Evolutionary conservation across 2,797 vertebrate species (phyloP), one percentile per base, ranked within the genome.

Genomic region (Syndactyla subalaris): DNA sequence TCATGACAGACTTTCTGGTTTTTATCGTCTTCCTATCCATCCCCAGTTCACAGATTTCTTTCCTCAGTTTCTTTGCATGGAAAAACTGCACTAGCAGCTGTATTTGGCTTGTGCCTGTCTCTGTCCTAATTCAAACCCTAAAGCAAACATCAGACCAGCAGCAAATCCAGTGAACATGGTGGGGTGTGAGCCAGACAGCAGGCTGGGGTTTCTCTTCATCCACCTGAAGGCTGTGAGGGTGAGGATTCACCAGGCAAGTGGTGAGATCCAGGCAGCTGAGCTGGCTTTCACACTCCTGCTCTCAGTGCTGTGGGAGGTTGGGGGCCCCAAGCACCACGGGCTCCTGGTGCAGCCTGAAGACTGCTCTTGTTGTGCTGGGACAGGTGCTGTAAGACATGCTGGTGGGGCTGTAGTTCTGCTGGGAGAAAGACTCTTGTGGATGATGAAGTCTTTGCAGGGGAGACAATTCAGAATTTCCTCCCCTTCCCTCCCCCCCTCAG

Each of bases 261-360:
- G 30, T 79, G 61, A 76, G 43, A 41, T 62, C 8, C 43, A 76
- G n/a, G 36, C 49, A 29, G 0, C 46, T 2, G 0, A 67, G 51
- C 61, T 1, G 1, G 23, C 39, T 34, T 45, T 73, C 9, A 16
- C 24, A 29, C 24, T 71, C 6, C 12, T 1, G 0, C 6, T 36
- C n/a, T 26, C 62, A 5, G 26, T 13, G 10, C 36, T 36, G 48
- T 3, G 0, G 24, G 22, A 65, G 24, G 23, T 49, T 32, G 85
- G 67, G 22, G 36, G n/a, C 30, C 30, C 21, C 32, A 49, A 15
- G 13, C 7, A 6, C 22, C 14, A 12, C 10, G 4, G 30, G 18
- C 11, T 85, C 5, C 24, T 59, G 23, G 7, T 36, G 18, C 2
- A 9, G 76, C 15, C 24, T 77, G 61, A 29, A 81, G 45, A 66